These are phyloP conservation scores for Cyaniris semiargus DNA, from an alignment of 2,888 invertebrate species.

Conservation along the genomic window DNA sequence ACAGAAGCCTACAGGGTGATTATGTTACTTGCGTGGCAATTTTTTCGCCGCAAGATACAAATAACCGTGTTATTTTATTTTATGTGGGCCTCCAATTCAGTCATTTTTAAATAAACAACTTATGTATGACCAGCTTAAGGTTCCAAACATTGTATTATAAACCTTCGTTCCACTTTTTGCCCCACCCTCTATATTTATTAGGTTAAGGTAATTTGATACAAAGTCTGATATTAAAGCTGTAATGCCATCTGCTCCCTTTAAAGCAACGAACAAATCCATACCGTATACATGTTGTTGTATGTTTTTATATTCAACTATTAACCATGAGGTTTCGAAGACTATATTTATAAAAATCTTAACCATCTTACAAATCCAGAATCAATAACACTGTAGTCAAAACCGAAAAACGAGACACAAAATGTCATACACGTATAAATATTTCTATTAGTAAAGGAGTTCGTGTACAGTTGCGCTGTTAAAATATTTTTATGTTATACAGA, in stretches of 20 bases:
- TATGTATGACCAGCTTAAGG: no score
- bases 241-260: not conserved
- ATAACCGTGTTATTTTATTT: no score
- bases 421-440: no score
- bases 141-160: not conserved
- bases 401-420: no score
- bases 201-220: slow-evolving; percentile 9
- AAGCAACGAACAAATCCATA: not conserved
- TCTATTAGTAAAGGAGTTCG: not conserved
- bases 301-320: not conserved
- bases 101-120: no score
- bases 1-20: not conserved
- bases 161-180: not conserved
- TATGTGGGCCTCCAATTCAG: no score
- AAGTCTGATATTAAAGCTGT: slow-evolving; percentile 2
- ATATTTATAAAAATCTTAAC: no score
- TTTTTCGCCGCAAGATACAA: no score
- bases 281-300: not conserved
- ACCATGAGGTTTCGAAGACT: no score
- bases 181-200: not conserved
- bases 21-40: not conserved
- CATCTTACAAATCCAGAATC: no score
- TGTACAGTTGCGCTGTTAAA: not conserved
- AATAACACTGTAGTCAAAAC: no score
- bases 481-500: not conserved